Base-by-base conservation (phyloP, 1,140 invertebrate species). In the Probaryconus sp. region DNA sequence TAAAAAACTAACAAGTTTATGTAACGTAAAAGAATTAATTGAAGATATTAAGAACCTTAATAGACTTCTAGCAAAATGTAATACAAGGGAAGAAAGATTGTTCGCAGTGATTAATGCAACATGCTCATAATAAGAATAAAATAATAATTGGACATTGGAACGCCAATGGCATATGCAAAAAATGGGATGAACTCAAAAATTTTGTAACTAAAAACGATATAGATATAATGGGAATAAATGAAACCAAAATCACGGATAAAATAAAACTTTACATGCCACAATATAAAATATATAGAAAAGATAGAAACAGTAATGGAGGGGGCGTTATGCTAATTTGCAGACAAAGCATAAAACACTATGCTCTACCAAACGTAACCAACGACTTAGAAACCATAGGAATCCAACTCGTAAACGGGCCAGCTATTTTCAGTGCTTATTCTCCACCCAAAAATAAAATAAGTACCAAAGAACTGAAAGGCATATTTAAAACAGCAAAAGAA, bases 141-240 rank as follows among this genome's bases (percentile, higher is more conserved):
- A 1, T 67, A 16, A 74, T 48, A 17, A 48, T 68, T 6, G 21
- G 38, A 3, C 50, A 63, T 9, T 76, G 72, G 76, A 78, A 76
- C 10, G 58, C 68, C 0, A 73, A 76, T 55, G 48, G 68, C 0
- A 17, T 75, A 4, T 53, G 40, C 30, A 7, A 31, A 1, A 75
- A 73, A 45, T 50, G 69, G 40, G 33, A 38, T 9, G 68, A 80
- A 33, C 3, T 69, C 6, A 73, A 63, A 40, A 26, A 76, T 3
- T 74, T 71, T 28, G 13, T 79, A 0, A 1, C 20, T 0, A 21
- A 16, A 17, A 28, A 73, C 4, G 53, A 67, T 0, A 75, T 78
- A 1, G 68, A 80, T 6, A 70, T 78, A 7, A 47, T 73, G 18
- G 14, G 63, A 26, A 17, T 78, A 0, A 18, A 37, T 13, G 76